Conservation (phyloP, 2,888 invertebrate genomes). For the Caenorhabditis angaria region DNA sequence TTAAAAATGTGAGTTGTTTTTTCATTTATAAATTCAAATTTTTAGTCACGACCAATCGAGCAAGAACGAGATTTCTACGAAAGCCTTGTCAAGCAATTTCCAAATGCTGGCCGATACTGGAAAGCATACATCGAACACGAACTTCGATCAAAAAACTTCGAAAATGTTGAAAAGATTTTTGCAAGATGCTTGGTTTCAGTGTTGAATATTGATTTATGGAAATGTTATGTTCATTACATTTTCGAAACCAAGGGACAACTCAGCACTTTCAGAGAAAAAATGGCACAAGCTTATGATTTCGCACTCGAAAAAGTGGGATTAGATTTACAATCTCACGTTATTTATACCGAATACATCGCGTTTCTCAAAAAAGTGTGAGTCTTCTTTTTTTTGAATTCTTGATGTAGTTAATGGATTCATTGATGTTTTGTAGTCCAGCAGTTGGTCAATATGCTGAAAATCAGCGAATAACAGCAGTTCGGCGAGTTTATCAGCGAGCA, state of each 20-base stretch:
- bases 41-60: constrained; percentile 77
- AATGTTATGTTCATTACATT: constrained; percentile 94
- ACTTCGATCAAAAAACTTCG: constrained; percentile 97
- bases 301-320: constrained; percentile 98
- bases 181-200: constrained; percentile 97
- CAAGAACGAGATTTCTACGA: constrained; percentile 92
- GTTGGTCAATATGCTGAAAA: constrained; percentile 99
- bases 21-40: not conserved
- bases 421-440: constrained; percentile 79
- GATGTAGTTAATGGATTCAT: constrained; percentile 10
- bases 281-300: constrained; percentile 99
- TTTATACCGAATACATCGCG: constrained; percentile 97
- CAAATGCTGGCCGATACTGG: constrained; percentile 96
- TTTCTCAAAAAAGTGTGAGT: constrained; percentile 80
- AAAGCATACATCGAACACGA: constrained; percentile 98
- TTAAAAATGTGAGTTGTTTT: not conserved
- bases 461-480: constrained; percentile 96
- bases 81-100: constrained; percentile 90
- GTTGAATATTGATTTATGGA: constrained; percentile 97
- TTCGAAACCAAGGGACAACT: constrained; percentile 94
- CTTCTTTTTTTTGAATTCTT: constrained; percentile 8
- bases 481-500: constrained; percentile 94
- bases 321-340: constrained; percentile 93
- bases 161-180: constrained; percentile 98
- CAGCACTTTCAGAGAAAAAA: constrained; percentile 94